Conservation (phyloP, 2,797 vertebrate genomes). For the Mus minutoides region DNA sequence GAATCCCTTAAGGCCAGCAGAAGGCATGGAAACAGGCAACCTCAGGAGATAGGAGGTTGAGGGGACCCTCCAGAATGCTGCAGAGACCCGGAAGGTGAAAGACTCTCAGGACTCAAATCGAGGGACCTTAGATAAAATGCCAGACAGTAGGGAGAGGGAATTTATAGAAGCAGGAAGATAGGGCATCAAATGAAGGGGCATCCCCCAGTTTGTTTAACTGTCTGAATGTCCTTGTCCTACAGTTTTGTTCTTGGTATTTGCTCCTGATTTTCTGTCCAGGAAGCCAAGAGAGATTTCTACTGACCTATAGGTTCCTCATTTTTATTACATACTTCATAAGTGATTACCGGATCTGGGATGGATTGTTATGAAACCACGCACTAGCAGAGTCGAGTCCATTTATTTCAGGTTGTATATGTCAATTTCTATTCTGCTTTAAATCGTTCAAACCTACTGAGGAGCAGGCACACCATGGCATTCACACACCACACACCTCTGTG, state of each 20-base stretch:
- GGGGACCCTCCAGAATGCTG: too few relatives aligned
- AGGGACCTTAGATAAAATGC: too few relatives aligned
- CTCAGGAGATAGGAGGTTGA: too few relatives aligned
- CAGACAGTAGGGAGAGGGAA: too few relatives aligned
- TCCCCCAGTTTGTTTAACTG: background rate
- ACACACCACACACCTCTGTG: accelerated
- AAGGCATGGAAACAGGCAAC: too few relatives aligned
- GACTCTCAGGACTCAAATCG: too few relatives aligned
- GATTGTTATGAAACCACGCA: background rate
- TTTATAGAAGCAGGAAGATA: too few relatives aligned
- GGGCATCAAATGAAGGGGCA: too few relatives aligned
- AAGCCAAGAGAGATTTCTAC: background rate
- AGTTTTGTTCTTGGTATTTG: background rate
- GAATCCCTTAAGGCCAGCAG: too few relatives aligned
- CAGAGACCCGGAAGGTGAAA: too few relatives aligned
- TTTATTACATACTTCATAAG: background rate
- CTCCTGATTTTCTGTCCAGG: background rate
- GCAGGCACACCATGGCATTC: background rate
- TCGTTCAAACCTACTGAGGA: background rate
- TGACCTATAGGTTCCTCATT: background rate
- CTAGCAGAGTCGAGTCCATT: background rate
- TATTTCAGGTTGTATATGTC: background rate
- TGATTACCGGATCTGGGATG: background rate
- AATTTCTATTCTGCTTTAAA: background rate
- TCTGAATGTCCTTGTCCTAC: background rate